phyloP scores from a whole-genome alignment of 2,113 vertebrate species.

The Burhinus bistriatus region DNA sequence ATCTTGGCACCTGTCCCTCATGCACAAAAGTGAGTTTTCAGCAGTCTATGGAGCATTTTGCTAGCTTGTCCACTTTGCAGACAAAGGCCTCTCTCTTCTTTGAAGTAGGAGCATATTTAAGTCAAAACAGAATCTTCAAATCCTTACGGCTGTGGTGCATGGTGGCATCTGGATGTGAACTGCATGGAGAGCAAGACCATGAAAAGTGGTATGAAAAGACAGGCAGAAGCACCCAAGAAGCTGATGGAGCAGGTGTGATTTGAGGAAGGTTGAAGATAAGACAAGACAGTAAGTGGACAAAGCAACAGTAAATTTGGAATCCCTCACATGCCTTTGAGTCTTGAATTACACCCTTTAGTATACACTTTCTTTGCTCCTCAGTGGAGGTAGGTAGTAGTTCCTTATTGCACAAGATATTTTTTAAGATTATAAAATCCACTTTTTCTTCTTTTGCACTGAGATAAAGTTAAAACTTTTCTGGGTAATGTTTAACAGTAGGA shows the following conservation, averaged over 20 bases:
- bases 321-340: neutral
- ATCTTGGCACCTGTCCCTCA: neutral
- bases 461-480: neutral
- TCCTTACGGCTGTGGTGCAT: neutral
- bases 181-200: neutral
- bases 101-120: slow-evolving; percentile 4
- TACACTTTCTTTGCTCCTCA: neutral
- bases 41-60: neutral
- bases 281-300: neutral
- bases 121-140: neutral
- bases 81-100: neutral
- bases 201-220: no score
- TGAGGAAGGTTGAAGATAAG: neutral
- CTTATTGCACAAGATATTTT: neutral
- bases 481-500: neutral
- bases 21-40: neutral
- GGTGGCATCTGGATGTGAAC: neutral
- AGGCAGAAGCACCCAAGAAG: neutral
- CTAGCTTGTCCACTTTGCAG: neutral
- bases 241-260: neutral
- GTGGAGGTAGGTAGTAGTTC: neutral
- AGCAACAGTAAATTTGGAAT: neutral
- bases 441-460: neutral
- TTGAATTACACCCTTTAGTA: neutral
- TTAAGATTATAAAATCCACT: neutral